These are phyloP conservation scores for Melitaea athalia DNA, from an alignment of 2,888 invertebrate species.

Conservation along the genomic window DNA sequence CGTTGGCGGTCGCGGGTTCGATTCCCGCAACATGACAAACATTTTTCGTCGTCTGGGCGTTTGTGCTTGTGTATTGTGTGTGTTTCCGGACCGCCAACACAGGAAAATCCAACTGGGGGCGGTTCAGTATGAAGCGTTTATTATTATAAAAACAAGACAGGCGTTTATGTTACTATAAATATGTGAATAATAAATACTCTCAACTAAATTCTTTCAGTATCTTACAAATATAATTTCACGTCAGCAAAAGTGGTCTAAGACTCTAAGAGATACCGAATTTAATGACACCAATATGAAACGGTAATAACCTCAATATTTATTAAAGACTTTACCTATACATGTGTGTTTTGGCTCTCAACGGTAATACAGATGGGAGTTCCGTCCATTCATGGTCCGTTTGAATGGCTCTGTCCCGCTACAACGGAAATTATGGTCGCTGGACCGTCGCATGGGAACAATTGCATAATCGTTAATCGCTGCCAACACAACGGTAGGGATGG, in stretches of 20 bases:
- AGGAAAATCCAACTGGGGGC: no score
- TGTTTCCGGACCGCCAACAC: no score
- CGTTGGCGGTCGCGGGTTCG: no score
- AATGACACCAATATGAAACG: not conserved
- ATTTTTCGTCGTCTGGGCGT: no score
- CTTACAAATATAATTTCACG: not conserved
- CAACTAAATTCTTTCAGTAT: no score
- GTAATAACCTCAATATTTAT: not conserved
- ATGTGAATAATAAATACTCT: not conserved
- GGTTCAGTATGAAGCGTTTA: no score
- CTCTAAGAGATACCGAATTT: not conserved
- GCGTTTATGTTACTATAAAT: no score
- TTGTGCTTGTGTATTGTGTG: no score
- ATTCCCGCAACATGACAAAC: no score
- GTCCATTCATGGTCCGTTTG: slow-evolving; percentile 53
- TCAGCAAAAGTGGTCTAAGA: not conserved
- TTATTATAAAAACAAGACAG: no score
- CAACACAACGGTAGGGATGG: slow-evolving; percentile 14
- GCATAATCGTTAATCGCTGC: slow-evolving; percentile 42
- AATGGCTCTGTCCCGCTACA: slow-evolving; percentile 48
- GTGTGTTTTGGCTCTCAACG: slow-evolving; percentile 46
- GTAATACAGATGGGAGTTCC: slow-evolving; percentile 56
- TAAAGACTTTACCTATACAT: slow-evolving; percentile 34
- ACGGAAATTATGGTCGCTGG: slow-evolving; percentile 48
- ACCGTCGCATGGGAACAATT: slow-evolving; percentile 46